Evolutionary conservation across 2,113 vertebrate genomes (phyloP), one percentile per base, ranked within the genome.

Genomic region (Microtus oregoni): DNA sequence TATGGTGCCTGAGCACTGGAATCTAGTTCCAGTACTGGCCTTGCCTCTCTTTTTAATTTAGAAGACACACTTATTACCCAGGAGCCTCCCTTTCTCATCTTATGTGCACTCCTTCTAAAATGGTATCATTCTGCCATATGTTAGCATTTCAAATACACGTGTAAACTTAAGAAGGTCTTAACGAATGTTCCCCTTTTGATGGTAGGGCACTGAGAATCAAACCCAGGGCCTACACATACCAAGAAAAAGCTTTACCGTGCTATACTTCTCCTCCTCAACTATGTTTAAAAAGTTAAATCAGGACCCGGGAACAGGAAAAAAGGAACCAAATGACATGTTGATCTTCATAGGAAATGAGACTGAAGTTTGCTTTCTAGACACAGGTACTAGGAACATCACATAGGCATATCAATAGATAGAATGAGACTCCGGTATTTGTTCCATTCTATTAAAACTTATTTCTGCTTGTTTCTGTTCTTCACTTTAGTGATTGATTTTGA

Each of bases 401-500:
- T 22, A 41, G n/a, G 35, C 73, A 2, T 76, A 47, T 78, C 19
- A 76, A 13, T n/a, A 65, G 87, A 70, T 30, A 50, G 41, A 78
- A 68, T 63, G 47, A 24, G 28, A 50, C 9, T 83, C 91, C 50
- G 4, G 55, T 35, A 92, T 87, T 78, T 92, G 50, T 94, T 88
- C 55, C 81, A 6, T 86, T 92, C 83, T 91, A 38, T 79, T 90
- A 65, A 47, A 50, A 93, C 13, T 61, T 61, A 38, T 83, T 63
- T 81, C 47, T 78, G 44, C 17, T 47, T 78, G 14, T 50, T 77
- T 81, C 79, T 82, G 2, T 50, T 87, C 47, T 92, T 97, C 68
- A 75, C 63, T 70, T 94, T 32, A 55, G 65, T 92, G 13, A 47
- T 86, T 93, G 17, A 79, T 38, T 96, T 95, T 72, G 10, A n/a